These are phyloP conservation scores for Bursaphelenchus okinawaensis DNA, from an alignment of 2,888 invertebrate species.

Conservation along the genomic window DNA sequence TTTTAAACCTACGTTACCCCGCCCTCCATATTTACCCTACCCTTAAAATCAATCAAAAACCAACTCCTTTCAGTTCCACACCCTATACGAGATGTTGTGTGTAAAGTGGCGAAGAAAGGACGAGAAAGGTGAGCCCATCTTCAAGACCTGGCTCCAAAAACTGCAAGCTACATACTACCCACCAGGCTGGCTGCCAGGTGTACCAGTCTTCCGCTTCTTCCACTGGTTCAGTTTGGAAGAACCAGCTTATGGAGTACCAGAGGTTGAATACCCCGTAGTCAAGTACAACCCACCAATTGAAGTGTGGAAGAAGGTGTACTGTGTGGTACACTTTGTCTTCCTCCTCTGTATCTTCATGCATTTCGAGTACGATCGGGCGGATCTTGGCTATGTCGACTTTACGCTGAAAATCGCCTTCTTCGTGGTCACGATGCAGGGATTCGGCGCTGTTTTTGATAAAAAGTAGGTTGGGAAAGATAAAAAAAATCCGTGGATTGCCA, in stretches of 20 bases:
- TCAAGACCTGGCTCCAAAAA: constrained; percentile 41
- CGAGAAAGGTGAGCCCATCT: constrained; percentile 42
- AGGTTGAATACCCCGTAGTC: constrained; percentile 41
- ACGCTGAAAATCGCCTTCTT: constrained; percentile 50
- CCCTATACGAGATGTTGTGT: constrained; percentile 67
- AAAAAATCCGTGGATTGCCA: too few species aligned
- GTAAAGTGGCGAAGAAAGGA: constrained; percentile 64
- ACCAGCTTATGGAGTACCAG: constrained; percentile 48
- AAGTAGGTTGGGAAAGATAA: constrained; percentile 17
- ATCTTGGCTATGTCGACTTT: constrained; percentile 43
- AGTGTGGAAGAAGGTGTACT: constrained; percentile 43
- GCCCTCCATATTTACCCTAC: too few species aligned
- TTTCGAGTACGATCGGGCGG: constrained; percentile 52
- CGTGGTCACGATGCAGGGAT: constrained; percentile 50
- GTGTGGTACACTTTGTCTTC: constrained; percentile 43
- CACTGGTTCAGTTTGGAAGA: constrained; percentile 52
- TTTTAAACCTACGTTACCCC: too few species aligned
- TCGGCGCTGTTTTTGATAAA: constrained; percentile 45
- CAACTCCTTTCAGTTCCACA: constrained; percentile 67
- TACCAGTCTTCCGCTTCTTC: constrained; percentile 42
- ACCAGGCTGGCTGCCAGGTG: constrained; percentile 80
- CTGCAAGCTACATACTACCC: constrained; percentile 73
- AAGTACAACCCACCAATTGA: constrained; percentile 45
- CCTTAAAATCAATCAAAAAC: neutral
- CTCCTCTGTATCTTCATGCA: constrained; percentile 51